These are phyloP conservation scores for Cryptophagus acutangulus DNA, from an alignment of 2,888 invertebrate genomes.

Conservation along the genomic window DNA sequence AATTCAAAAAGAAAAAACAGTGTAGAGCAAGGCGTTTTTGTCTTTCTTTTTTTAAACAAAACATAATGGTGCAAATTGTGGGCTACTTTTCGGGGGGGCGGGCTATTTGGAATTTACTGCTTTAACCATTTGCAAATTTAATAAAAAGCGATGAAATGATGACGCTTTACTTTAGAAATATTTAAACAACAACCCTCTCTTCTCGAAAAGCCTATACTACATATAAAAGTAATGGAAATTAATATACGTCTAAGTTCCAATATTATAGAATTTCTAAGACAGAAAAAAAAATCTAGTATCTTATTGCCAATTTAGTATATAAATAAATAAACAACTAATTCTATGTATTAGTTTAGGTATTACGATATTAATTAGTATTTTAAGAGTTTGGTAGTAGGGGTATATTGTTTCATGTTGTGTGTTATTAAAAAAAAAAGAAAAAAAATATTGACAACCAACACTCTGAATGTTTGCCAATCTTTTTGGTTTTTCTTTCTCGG, in stretches of 20 bases:
- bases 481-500: no score
- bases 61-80: conserved; percentile 24
- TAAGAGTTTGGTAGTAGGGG: conserved; percentile 48
- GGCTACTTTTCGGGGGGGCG: conserved; percentile 19
- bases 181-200: no score
- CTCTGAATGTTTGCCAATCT: conserved; percentile 40
- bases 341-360: conserved; percentile 7
- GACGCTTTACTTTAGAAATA: conserved; percentile 36
- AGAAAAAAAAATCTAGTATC: conserved; percentile 41
- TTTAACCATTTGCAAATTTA: no score
- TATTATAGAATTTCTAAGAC: conserved; percentile 42
- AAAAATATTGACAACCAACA: conserved; percentile 35
- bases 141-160: conserved; percentile 27
- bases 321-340: no score
- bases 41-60: no score
- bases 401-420: conserved; percentile 42
- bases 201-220: conserved; percentile 37
- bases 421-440: conserved; percentile 29
- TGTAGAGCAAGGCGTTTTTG: no score
- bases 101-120: no score
- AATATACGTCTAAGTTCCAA: conserved; percentile 47
- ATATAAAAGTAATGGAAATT: no score
- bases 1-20: no score
- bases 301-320: conserved; percentile 47
- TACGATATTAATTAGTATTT: conserved; percentile 46